Evolutionary conservation across 2,113 vertebrate genomes (phyloP).

Genomic region (Lichenostomus cassidix): DNA sequence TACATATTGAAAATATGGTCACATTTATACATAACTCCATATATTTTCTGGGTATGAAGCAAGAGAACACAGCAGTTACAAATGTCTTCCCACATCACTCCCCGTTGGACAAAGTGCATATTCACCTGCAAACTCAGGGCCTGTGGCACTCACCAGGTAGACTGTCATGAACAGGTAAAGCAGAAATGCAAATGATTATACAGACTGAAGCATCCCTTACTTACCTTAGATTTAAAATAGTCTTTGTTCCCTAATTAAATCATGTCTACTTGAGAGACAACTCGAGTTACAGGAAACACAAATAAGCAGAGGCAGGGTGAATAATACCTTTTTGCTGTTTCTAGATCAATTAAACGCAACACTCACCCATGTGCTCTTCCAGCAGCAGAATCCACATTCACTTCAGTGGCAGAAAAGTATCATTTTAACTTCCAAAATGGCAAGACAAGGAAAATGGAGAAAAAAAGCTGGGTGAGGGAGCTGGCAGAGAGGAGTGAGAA

Average conservation of each 20-base stretch:
- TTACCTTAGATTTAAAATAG: neutral
- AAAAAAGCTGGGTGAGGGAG: neutral
- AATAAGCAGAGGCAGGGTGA: conserved; percentile 21
- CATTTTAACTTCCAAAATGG: neutral
- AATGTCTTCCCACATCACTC: neutral
- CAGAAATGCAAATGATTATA: neutral
- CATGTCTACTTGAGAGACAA: neutral
- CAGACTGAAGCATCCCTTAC: neutral
- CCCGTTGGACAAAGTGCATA: fast-evolving
- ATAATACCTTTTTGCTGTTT: conserved; percentile 22
- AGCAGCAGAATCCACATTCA: neutral
- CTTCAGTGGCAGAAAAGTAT: neutral
- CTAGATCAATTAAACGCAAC: neutral
- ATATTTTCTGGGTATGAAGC: neutral
- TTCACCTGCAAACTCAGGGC: neutral
- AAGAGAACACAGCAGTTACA: neutral
- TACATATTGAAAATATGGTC: neutral
- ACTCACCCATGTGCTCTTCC: neutral
- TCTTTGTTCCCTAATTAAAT: conserved; percentile 27
- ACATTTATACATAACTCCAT: fast-evolving
- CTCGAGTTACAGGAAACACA: neutral
- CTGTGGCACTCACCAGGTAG: neutral
- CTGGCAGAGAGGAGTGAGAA: neutral
- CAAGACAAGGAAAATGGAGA: neutral
- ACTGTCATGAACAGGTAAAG: neutral